Evolutionary conservation across 2,888 invertebrate species (phyloP).

Genomic region (Dolomedes plantarius): DNA sequence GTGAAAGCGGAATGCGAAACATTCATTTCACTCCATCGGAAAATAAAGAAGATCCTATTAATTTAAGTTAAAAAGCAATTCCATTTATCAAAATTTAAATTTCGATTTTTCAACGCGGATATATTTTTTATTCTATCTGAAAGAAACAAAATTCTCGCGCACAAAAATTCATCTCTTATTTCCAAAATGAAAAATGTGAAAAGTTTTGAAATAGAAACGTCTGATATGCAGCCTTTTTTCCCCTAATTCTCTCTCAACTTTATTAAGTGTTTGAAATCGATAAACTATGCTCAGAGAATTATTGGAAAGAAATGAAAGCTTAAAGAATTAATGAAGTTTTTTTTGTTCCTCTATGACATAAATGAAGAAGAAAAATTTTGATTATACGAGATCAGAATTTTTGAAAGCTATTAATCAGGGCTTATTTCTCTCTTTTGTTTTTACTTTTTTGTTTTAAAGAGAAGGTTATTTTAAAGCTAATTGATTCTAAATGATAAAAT

Average conservation of each 20-base stretch:
- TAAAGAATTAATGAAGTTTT: slow-evolving; percentile 14
- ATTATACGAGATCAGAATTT: slow-evolving; percentile 14
- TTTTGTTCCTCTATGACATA: not conserved
- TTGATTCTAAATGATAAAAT: slow-evolving; percentile 16
- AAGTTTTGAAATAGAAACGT: slow-evolving; percentile 12
- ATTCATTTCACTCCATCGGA: not conserved
- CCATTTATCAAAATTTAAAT: not conserved
- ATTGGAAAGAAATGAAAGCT: not conserved
- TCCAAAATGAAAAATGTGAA: slow-evolving; percentile 13
- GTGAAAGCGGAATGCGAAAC: no score
- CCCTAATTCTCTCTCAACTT: not conserved
- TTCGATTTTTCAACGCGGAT: not conserved
- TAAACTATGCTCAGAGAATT: slow-evolving; percentile 3
- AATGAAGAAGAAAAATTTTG: slow-evolving; percentile 9
- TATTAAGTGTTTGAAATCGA: slow-evolving; percentile 9
- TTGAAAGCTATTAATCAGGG: slow-evolving; percentile 5
- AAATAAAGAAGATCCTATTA: not conserved
- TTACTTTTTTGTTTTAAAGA: not conserved
- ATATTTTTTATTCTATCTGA: not conserved
- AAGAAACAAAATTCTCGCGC: not conserved
- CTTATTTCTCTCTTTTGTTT: not conserved
- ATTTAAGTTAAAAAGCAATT: not conserved
- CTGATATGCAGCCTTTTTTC: slow-evolving; percentile 5
- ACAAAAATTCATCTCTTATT: not conserved
- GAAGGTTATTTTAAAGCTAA: slow-evolving; percentile 3